These are phyloP conservation scores for Erynnis tages DNA, from an alignment of 2,888 invertebrate genomes.

Conservation along the genomic window DNA sequence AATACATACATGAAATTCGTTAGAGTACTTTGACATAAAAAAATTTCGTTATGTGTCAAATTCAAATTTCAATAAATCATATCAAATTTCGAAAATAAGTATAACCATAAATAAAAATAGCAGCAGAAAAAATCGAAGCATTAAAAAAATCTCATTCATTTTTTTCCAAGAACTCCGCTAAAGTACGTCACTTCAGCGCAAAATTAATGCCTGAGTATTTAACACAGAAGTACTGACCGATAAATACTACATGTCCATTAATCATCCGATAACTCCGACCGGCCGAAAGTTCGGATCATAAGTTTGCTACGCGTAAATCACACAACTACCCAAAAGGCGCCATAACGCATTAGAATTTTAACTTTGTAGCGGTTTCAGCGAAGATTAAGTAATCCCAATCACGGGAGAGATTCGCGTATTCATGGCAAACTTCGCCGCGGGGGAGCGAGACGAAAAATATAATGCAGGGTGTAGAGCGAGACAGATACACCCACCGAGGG, in stretches of 20 bases:
- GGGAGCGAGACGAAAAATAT: conserved; percentile 41
- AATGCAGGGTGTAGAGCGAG: conserved; percentile 28
- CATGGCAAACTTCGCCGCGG: conserved; percentile 68
- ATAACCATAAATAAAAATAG: too few relatives aligned
- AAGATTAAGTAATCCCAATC: conserved; percentile 78
- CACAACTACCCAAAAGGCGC: conserved; percentile 54
- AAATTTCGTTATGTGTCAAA: too few relatives aligned
- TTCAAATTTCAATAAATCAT: too few relatives aligned
- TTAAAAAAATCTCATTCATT: too few relatives aligned
- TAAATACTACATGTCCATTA: conserved; percentile 16
- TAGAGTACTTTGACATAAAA: too few relatives aligned
- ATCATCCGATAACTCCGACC: conserved; percentile 21
- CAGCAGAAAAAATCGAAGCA: too few relatives aligned
- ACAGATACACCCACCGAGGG: conserved; percentile 35
- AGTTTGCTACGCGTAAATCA: conserved; percentile 32
- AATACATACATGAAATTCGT: too few relatives aligned
- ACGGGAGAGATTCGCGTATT: conserved; percentile 68
- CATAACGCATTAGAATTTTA: conserved; percentile 69
- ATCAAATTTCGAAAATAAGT: too few relatives aligned
- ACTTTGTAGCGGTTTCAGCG: conserved; percentile 59
- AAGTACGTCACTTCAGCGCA: too few relatives aligned
- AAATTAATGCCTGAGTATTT: not conserved
- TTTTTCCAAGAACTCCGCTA: too few relatives aligned
- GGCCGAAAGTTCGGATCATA: conserved; percentile 27
- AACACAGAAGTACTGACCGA: conserved; percentile 32